Conservation (phyloP, 2,797 vertebrate species). For the Heliangelus exortis region DNA sequence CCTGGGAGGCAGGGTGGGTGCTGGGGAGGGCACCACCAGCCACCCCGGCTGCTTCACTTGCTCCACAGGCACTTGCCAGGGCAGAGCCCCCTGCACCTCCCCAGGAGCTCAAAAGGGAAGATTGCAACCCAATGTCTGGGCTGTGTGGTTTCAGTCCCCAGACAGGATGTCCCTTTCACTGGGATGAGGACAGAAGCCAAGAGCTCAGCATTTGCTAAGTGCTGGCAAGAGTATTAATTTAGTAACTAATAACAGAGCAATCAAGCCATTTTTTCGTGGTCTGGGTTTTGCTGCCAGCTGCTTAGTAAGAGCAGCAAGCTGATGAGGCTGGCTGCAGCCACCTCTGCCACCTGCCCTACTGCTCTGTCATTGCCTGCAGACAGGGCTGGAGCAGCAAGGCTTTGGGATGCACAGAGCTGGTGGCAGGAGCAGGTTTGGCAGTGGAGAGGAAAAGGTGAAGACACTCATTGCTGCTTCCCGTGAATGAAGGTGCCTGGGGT, state of each 20-base stretch:
- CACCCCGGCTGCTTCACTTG: background rate
- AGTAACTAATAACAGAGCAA: conserved; percentile 49
- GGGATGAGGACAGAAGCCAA: conserved; percentile 16
- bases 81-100: background rate
- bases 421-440: background rate
- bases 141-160: background rate
- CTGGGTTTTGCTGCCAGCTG: conserved; percentile 1
- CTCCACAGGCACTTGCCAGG: background rate
- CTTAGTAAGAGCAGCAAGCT: background rate
- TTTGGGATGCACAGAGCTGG: fast-evolving
- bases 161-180: background rate
- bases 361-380: fast-evolving
- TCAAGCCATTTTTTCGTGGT: conserved; percentile 50
- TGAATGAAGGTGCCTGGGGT: background rate
- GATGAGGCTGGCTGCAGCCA: background rate
- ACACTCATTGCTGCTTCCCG: background rate
- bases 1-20: background rate
- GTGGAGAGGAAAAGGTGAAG: background rate
- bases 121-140: fast-evolving
- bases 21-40: background rate
- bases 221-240: conserved; percentile 58
- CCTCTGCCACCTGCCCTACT: background rate
- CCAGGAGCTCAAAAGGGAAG: fast-evolving
- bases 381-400: background rate
- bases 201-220: conserved; percentile 29